A percentile compares a stretch with the other conserved stretches of the same genome.
Conservation (phyloP, 1,140 invertebrate species). For the Maconellicoccus hirsutus region DNA sequence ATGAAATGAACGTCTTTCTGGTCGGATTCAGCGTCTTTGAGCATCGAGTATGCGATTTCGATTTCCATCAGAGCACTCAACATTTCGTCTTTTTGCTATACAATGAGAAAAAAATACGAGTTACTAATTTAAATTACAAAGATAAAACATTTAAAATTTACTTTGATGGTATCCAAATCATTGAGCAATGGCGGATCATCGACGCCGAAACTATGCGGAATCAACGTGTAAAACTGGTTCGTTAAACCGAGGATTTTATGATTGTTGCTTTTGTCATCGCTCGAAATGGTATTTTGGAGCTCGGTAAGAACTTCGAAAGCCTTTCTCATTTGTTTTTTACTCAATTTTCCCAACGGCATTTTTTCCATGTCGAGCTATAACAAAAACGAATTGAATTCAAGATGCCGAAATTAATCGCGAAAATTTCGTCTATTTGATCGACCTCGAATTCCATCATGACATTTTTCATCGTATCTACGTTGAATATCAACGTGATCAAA, state of each 20-base stretch:
- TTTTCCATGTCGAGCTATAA: conserved; percentile 79
- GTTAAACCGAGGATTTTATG: conserved; percentile 59
- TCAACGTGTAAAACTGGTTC: conserved; percentile 86
- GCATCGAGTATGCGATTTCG: conserved; percentile 82
- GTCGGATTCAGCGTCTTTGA: conserved; percentile 45
- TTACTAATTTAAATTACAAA: no score
- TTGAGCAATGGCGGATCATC: conserved; percentile 70
- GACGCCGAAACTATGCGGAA: conserved; percentile 89
- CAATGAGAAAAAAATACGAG: conserved; percentile 25
- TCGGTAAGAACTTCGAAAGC: conserved; percentile 75
- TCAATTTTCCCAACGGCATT: conserved; percentile 95
- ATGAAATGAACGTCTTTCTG: conserved; percentile 48
- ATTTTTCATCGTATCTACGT: conserved; percentile 83
- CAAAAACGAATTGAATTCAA: conserved; percentile 12
- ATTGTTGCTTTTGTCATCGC: conserved; percentile 39
- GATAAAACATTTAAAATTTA: no score
- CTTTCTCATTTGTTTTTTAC: conserved; percentile 74
- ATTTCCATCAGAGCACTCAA: conserved; percentile 65
- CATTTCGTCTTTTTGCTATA: conserved; percentile 74
- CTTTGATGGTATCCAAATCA: conserved; percentile 60
- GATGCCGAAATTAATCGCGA: background rate
- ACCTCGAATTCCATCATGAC: conserved; percentile 88
- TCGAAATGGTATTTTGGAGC: conserved; percentile 52
- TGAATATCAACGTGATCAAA: conserved; percentile 77
- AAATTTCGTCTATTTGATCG: no score